Evolutionary conservation across 2,113 vertebrate genomes (phyloP).

Genomic region (Centropristis striata): DNA sequence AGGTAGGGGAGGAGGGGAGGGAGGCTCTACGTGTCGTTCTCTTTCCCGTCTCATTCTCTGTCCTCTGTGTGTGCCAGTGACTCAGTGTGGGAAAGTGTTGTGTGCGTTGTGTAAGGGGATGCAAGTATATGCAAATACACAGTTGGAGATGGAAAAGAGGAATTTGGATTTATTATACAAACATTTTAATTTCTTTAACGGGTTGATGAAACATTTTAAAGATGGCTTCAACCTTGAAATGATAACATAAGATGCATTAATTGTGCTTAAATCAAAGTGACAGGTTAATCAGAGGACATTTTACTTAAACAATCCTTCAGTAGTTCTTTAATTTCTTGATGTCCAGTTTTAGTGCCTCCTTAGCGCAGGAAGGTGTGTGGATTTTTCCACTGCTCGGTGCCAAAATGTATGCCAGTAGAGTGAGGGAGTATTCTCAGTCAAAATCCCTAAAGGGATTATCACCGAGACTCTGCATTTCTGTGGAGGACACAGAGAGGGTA

Average conservation of each 20-base stretch:
- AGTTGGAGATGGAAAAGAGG: background rate
- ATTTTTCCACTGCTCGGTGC: conserved; percentile 33
- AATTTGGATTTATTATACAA: conserved; percentile 23
- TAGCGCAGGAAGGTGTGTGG: conserved; percentile 22
- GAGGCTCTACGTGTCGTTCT: conserved; percentile 62
- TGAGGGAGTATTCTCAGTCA: conserved; percentile 57
- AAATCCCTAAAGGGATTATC: conserved; percentile 77
- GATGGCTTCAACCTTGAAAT: conserved; percentile 19
- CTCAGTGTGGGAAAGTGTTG: conserved; percentile 60
- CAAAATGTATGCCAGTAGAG: conserved; percentile 49
- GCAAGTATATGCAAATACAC: conserved; percentile 18
- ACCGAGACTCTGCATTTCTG: conserved; percentile 63
- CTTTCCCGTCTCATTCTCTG: conserved; percentile 64
- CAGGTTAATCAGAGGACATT: conserved; percentile 5
- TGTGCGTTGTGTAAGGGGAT: conserved; percentile 33
- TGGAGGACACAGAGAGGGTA: conserved; percentile 61
- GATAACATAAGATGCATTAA: background rate
- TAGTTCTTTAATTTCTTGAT: background rate
- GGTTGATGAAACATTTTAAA: background rate
- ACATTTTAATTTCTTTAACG: background rate
- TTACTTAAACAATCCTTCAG: background rate
- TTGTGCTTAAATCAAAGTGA: conserved; percentile 22
- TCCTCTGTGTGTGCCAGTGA: conserved; percentile 61
- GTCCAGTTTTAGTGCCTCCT: conserved; percentile 9
- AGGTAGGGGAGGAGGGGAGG: conserved; percentile 61